These are phyloP conservation scores for Paratrypauchen microcephalus DNA, from an alignment of 2,797 vertebrate genomes.

Conservation along the genomic window DNA sequence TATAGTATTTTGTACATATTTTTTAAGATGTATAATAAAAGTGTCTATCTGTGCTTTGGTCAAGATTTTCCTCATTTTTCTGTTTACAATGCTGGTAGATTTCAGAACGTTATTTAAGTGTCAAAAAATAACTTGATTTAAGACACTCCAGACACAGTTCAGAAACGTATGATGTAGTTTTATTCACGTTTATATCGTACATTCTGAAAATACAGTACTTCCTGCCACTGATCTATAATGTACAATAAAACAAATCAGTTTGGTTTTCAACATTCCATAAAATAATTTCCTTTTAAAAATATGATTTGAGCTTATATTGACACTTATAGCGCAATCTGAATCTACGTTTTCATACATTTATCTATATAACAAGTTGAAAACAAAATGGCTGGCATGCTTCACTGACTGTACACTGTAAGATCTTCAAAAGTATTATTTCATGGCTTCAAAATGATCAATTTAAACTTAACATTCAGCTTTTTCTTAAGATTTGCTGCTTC, in stretches of 20 bases:
- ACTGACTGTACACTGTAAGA: constrained; percentile 54
- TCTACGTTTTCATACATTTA: constrained; percentile 62
- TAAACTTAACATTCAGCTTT: constrained; percentile 73
- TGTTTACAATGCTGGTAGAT: background rate
- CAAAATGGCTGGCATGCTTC: constrained; percentile 56
- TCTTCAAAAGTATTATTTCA: constrained; percentile 44
- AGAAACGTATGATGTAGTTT: constrained; percentile 58
- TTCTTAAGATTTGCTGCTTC: constrained; percentile 65
- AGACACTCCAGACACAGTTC: constrained; percentile 3
- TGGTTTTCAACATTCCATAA: constrained; percentile 73
- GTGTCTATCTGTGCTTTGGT: background rate
- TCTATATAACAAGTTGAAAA: constrained; percentile 62
- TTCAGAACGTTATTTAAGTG: background rate
- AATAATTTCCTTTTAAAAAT: constrained; percentile 76
- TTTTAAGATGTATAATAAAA: constrained; percentile 70
- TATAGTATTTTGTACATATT: constrained; percentile 75
- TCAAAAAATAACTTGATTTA: background rate
- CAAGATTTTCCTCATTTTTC: background rate
- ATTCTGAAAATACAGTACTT: constrained; percentile 72
- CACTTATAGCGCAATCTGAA: constrained; percentile 54
- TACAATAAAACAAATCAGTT: constrained; percentile 60
- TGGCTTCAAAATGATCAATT: constrained; percentile 32
- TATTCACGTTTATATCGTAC: constrained; percentile 74
- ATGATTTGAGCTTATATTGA: constrained; percentile 68
- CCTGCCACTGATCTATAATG: constrained; percentile 47